Base-by-base conservation (phyloP, 2,797 vertebrate species). In the Parambassis ranga region DNA sequence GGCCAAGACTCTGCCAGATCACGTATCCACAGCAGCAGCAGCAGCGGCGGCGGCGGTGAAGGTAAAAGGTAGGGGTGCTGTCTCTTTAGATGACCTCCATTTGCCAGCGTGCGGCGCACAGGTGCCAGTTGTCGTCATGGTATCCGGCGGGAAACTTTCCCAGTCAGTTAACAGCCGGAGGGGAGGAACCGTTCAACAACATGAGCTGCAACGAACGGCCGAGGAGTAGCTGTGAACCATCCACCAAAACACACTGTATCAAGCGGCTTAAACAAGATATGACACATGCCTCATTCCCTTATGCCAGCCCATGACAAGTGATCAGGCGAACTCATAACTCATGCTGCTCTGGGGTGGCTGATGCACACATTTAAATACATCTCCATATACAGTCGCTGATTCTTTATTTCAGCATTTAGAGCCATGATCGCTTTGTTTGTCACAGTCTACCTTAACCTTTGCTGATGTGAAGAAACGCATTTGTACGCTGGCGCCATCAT, bases 241-340 rank as follows among this genome's bases (percentile, higher is more conserved):
- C 67, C 43, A 66, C 74, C 67, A 43, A 64, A 79, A 65, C 48
- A 51, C 55, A 65, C 61, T 47, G 74, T 68, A 41, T 68, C 67
- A 65, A 41, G 68, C 75, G 70, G 71, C 65, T 59, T 68, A 71
- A 87, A 87, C 77, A 39, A 77, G 83, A 88, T 75, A 71, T 77
- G 88, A 89, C 87, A 85, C 72, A 66, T 87, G 84, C 78, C 82
- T 77, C 78, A 36, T 80, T 77, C 75, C 60, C 78, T 83, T 74
- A 65, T 48, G 75, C 84, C 69, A 55, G 71, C 52, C 39, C 14
- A 31, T 74, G 75, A 87, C 81, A 75, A 80, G 76, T 64, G 77
- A 87, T 82, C 79, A 65, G 66, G 71, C 61, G 27, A 59, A 81
- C 64, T 60, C 82, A 86, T 79, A 81, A 63, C 75, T 81, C 79